Conservation (phyloP, 2,797 vertebrate genomes). For the Acomys russatus region DNA sequence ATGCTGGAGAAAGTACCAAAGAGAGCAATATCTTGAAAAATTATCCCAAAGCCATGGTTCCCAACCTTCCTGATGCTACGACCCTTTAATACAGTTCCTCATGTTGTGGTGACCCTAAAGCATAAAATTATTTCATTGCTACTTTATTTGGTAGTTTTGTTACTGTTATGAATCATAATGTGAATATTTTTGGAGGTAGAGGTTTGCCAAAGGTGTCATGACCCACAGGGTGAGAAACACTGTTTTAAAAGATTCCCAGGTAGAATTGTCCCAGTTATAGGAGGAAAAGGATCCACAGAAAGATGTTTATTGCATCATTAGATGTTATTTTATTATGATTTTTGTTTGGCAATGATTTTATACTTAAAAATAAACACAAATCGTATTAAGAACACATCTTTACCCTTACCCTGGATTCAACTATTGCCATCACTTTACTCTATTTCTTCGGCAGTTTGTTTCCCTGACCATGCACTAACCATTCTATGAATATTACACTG, state of each 20-base stretch:
- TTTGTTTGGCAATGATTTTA: slow-evolving; percentile 23
- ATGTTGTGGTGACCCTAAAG: background rate
- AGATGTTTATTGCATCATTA: slow-evolving; percentile 7
- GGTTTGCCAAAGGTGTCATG: background rate
- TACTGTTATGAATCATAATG: background rate
- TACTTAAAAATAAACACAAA: slow-evolving; percentile 25
- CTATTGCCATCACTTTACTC: background rate
- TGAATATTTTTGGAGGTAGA: background rate
- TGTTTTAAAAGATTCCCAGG: background rate
- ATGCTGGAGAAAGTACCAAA: background rate
- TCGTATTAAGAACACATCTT: background rate
- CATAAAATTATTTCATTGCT: background rate
- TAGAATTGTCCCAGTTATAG: background rate
- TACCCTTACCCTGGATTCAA: background rate
- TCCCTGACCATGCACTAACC: background rate
- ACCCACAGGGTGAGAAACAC: background rate
- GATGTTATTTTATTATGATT: background rate
- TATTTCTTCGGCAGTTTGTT: slow-evolving; percentile 8
- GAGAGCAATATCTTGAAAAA: background rate
- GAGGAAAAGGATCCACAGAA: background rate
- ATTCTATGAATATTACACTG: background rate
- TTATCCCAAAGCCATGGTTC: background rate
- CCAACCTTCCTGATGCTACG: background rate
- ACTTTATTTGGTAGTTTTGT: background rate
- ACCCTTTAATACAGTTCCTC: background rate